Evolutionary conservation across 2,797 vertebrate genomes (phyloP).

Genomic region (Alosa sapidissima): DNA sequence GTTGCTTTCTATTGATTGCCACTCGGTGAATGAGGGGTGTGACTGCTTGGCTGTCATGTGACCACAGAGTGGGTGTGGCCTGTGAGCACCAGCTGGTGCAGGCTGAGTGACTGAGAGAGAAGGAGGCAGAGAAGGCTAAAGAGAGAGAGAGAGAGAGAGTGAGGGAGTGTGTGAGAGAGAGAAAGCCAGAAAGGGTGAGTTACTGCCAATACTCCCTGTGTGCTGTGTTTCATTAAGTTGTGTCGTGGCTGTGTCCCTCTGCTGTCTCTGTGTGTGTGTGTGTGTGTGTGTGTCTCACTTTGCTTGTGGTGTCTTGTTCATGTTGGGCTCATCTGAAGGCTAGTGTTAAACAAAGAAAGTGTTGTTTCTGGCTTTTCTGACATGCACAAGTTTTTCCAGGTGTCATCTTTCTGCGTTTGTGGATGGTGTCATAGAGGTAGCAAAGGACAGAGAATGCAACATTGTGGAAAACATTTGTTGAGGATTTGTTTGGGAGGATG

Average conservation of each 20-base stretch:
- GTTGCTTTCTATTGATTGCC: background rate
- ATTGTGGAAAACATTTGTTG: conserved; percentile 46
- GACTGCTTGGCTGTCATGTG: conserved; percentile 70
- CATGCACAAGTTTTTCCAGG: conserved; percentile 58
- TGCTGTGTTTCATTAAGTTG: conserved; percentile 29
- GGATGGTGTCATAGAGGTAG: conserved; percentile 25
- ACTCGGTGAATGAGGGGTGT: conserved; percentile 72
- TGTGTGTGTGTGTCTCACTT: conserved; percentile 25
- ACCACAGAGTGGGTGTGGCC: conserved; percentile 64
- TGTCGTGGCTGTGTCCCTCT: conserved; percentile 17
- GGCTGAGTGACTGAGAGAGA: conserved; percentile 65
- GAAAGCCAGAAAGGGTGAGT: conserved; percentile 71
- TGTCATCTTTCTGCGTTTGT: conserved; percentile 47
- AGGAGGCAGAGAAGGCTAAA: conserved; percentile 57
- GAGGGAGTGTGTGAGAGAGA: conserved; percentile 29
- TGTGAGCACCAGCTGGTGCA: conserved; percentile 66
- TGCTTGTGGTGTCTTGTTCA: conserved; percentile 10
- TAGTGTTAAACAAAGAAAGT: background rate
- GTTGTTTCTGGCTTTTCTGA: conserved; percentile 37
- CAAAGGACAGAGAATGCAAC: conserved; percentile 14
- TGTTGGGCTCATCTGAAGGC: background rate
- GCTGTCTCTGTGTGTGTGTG: background rate
- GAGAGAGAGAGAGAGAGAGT: conserved; percentile 56
- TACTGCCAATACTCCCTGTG: conserved; percentile 48
- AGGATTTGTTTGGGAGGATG: conserved; percentile 29